phyloP scores from a whole-genome alignment of 1,140 invertebrate species.

The Diprion similis region DNA sequence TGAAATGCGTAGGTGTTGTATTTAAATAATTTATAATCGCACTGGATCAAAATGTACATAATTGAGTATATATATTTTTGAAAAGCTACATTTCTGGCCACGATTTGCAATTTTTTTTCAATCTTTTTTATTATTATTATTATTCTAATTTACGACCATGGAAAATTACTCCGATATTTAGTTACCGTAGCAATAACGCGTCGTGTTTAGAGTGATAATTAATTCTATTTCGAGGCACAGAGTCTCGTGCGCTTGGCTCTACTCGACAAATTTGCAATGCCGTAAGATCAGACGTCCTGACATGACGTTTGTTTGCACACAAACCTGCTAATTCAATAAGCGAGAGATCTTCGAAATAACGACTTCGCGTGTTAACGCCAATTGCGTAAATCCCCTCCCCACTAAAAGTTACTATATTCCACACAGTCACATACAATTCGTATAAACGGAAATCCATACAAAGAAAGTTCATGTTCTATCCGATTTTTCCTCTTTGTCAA shows the following conservation, averaged over 20 bases:
- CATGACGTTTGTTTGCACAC: not conserved
- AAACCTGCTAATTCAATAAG: constrained; percentile 18
- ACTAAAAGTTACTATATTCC: not conserved
- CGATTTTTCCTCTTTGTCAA: not conserved
- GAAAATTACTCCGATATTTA: not conserved
- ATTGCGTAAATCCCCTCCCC: constrained; percentile 1
- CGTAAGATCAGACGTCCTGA: not conserved
- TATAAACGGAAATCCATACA: not conserved
- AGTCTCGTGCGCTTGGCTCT: not conserved
- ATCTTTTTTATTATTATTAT: too few relatives aligned
- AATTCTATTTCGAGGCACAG: not conserved
- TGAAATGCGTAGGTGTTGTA: too few relatives aligned
- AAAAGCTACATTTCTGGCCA: too few relatives aligned
- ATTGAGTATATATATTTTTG: too few relatives aligned
- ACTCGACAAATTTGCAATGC: not conserved
- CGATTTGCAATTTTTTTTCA: too few relatives aligned
- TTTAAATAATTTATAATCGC: too few relatives aligned
- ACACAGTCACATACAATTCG: not conserved
- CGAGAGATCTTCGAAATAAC: constrained; percentile 10
- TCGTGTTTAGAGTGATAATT: not conserved
- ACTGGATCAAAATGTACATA: too few relatives aligned
- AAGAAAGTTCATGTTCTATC: constrained; percentile 9
- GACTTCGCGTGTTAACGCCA: constrained; percentile 12
- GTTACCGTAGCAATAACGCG: not conserved
- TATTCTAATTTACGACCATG: too few relatives aligned